phyloP scores from a whole-genome alignment of 2,113 vertebrate genomes.

The Synodontis membranacea region DNA sequence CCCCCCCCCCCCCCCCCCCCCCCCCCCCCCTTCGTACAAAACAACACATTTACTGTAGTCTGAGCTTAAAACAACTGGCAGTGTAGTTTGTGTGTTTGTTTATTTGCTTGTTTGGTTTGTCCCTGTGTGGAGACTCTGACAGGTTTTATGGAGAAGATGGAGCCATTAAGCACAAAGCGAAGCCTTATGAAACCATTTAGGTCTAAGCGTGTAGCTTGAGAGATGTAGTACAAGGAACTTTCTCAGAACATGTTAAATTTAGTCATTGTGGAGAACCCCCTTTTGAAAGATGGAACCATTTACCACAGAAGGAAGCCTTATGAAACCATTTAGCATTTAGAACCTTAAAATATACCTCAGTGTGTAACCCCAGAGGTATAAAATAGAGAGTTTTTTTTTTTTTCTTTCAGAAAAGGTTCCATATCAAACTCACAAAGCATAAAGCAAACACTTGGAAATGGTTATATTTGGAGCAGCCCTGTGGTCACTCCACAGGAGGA shows the following conservation, averaged over 20 bases:
- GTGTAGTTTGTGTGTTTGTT: neutral
- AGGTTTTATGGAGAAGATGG: neutral
- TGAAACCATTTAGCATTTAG: neutral
- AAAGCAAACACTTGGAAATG: neutral
- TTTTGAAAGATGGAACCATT: neutral
- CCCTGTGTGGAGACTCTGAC: neutral
- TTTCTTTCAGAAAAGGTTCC: neutral
- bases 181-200: neutral
- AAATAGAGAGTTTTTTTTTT: neutral
- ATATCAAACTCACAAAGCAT: neutral
- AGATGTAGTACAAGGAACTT: neutral
- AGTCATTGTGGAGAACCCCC: neutral
- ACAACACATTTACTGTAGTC: slow-evolving; percentile 8
- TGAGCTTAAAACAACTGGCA: neutral
- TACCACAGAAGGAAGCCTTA: neutral
- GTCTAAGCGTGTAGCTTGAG: neutral
- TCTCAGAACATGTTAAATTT: too few relatives aligned
- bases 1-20: slow-evolving; percentile 14
- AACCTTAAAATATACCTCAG: neutral
- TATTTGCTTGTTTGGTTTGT: neutral
- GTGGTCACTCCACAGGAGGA: too few relatives aligned
- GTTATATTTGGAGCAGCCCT: neutral
- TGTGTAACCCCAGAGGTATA: neutral
- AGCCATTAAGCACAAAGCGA: neutral
- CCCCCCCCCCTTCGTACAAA: neutral